Base-by-base conservation (phyloP, 2,888 invertebrate species). In the Monochamus alternatus region DNA sequence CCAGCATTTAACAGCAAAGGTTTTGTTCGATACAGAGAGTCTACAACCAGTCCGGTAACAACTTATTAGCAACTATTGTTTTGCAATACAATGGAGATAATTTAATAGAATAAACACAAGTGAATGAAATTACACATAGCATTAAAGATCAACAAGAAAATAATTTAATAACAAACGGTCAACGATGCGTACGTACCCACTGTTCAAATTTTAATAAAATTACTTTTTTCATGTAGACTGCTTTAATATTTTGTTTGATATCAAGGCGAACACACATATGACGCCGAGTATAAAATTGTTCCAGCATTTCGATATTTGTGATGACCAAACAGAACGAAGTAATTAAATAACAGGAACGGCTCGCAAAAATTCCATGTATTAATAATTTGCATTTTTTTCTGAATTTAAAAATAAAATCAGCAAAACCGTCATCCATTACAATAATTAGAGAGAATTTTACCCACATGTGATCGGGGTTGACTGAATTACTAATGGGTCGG, bases 381-480 rank as follows among this genome's bases (percentile, higher is more conserved):
- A 83, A 81, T 85, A 84, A 86, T 86, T 86, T 86, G 84, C 86
- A 85, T 85, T 85, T 85, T 86, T 85, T 85, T 80, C 80, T 74
- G 77, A 82, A 84, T 86, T 83, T 84, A 86, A 86, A 85, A 87
- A 85, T 85, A 86, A 87, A 87, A 86, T 86, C 84, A 84, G 78
- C 86, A 83, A 83, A 86, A 86, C 86, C 86, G 85, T 85, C 86
- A 85, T 86, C 86, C 87, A 86, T 87, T 87, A 87, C 86, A 85
- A 86, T 87, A 86, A 87, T 87, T 87, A 87, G 85, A 85, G 86
- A 82, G 84, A 84, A 86, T 86, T 86, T 86, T 83, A 83, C 81
- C 85, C 85, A 85, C 83, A 85, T 86, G 86, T 85, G 86, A 86
- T 86, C 86, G 86, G 84, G 86, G 86, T 86, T 86, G 86, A 86